Conservation (phyloP, 37 sponge, comb jelly and placozoan genomes). For the Theonella swinhoei region DNA sequence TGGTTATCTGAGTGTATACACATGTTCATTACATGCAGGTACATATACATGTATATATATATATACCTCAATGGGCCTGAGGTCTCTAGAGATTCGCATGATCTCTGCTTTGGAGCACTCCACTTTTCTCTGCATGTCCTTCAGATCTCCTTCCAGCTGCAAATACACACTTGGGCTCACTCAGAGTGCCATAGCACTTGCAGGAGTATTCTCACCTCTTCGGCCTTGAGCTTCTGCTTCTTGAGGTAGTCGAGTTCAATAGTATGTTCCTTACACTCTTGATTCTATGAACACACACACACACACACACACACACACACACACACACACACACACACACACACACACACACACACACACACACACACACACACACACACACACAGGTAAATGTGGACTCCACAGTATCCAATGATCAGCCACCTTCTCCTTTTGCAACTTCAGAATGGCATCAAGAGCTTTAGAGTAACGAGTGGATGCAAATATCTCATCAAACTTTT, state of each 20-base stretch:
- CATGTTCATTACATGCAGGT: neutral
- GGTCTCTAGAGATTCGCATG: slow-evolving; percentile 52
- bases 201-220: slow-evolving; percentile 67
- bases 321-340: neutral
- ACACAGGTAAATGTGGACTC: neutral
- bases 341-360: neutral
- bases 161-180: slow-evolving; percentile 5
- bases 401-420: neutral
- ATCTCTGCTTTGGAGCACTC: slow-evolving; percentile 53
- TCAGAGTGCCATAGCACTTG: neutral
- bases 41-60: neutral
- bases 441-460: slow-evolving; percentile 80
- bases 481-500: slow-evolving; percentile 99
- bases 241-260: slow-evolving; percentile 67
- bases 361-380: neutral
- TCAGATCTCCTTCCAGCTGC: slow-evolving; percentile 61
- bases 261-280: slow-evolving; percentile 40
- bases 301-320: neutral
- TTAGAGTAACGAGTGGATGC: slow-evolving; percentile 80
- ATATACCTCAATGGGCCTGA: slow-evolving; percentile 67
- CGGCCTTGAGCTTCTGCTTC: slow-evolving; percentile 74
- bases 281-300: neutral
- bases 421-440: slow-evolving; percentile 59
- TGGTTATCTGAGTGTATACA: too few relatives aligned
- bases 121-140: slow-evolving; percentile 60